phyloP scores from a whole-genome alignment of 2,113 vertebrate genomes.

The Hemichromis elongatus region DNA sequence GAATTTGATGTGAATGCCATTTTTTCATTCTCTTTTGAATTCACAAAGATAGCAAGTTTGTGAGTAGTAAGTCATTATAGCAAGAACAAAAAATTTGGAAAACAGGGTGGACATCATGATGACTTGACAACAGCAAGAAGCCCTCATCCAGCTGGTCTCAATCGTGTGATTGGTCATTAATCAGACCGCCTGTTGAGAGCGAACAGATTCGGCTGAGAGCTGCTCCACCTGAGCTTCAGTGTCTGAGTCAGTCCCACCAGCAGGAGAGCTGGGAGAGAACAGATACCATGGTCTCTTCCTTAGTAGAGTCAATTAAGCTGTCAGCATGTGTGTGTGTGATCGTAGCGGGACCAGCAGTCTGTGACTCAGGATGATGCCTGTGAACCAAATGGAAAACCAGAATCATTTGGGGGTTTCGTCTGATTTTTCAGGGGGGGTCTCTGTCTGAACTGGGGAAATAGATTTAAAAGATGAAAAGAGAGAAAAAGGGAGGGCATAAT shows the following conservation, averaged over 20 bases:
- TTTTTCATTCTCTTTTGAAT: neutral
- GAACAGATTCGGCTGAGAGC: constrained; percentile 25
- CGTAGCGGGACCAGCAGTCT: neutral
- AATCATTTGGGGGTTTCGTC: constrained; percentile 29
- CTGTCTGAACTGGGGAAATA: constrained; percentile 31
- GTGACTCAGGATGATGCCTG: constrained; percentile 57
- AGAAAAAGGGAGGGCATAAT: neutral
- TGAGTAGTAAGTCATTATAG: neutral
- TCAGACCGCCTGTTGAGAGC: constrained; percentile 16
- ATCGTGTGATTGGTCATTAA: constrained; percentile 8
- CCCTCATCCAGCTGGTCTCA: constrained; percentile 16
- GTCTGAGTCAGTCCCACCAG: constrained; percentile 46
- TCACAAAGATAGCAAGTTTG: neutral
- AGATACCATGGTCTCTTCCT: constrained; percentile 23
- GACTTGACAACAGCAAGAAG: neutral
- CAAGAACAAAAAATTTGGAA: neutral
- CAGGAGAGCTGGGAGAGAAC: constrained; percentile 23
- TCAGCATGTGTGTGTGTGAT: constrained; percentile 40
- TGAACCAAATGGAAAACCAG: constrained; percentile 51
- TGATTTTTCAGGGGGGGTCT: neutral
- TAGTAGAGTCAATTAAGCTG: constrained; percentile 40
- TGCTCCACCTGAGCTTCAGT: constrained; percentile 40
- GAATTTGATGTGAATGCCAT: neutral
- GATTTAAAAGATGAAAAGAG: constrained; percentile 14
- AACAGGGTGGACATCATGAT: neutral